These are phyloP conservation scores for Patagioenas fasciata DNA, from an alignment of 2,113 vertebrate species.

Conservation along the genomic window DNA sequence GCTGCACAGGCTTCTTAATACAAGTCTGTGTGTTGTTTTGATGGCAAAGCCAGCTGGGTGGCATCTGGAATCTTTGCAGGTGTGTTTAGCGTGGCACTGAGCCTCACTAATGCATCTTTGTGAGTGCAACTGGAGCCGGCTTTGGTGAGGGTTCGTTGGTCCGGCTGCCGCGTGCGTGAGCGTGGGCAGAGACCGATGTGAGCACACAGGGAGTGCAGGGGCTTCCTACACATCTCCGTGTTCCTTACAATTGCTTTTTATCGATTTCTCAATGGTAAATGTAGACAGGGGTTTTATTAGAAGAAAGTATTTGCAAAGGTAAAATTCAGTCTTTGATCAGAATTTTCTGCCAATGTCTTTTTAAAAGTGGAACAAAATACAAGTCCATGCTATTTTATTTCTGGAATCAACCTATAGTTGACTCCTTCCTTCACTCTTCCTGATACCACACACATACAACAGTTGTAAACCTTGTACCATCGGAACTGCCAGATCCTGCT, in stretches of 20 bases:
- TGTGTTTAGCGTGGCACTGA: not conserved
- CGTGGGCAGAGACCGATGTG: not conserved
- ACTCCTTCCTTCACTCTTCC: not conserved
- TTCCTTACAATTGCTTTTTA: not conserved
- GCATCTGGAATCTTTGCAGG: not conserved
- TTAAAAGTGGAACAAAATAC: not conserved
- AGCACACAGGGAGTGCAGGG: not conserved
- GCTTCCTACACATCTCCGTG: fast-evolving
- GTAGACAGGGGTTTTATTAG: not conserved
- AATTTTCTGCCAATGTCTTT: not conserved
- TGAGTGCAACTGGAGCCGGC: not conserved
- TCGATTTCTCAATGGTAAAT: not conserved
- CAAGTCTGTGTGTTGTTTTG: not conserved
- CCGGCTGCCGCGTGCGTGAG: not conserved
- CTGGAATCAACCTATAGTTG: not conserved
- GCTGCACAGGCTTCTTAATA: not conserved
- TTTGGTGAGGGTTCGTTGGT: not conserved
- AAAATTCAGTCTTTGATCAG: not conserved
- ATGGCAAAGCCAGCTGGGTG: not conserved
- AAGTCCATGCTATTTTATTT: not conserved
- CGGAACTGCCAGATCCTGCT: not conserved
- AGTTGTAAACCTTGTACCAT: not conserved
- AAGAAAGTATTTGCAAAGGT: not conserved
- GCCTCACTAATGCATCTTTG: not conserved
- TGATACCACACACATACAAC: not conserved